Base-by-base conservation (phyloP, 2,797 vertebrate genomes). In the Epinephelus coioides region DNA sequence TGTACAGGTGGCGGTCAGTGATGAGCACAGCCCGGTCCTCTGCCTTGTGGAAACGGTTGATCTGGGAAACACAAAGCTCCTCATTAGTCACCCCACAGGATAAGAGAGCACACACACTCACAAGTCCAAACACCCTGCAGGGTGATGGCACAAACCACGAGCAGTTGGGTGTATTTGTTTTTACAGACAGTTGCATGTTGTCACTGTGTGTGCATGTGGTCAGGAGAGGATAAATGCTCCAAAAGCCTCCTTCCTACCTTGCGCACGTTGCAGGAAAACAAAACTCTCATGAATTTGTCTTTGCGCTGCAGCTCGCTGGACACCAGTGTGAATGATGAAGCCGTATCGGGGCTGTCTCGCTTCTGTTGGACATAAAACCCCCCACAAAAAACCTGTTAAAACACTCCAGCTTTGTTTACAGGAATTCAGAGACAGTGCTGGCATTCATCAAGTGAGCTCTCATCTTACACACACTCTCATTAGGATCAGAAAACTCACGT, bases 251-350 rank as follows among this genome's bases (percentile, higher is more conserved):
- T 93, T 23, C 90, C 9, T 94, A 99, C 98, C 97, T 99, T 99
- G 80, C 98, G 97, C 54, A 99, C 98, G 1, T 97, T 97, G 86
- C 97, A 97, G 82, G 98, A 98, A 91, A 99, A 99, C 77, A 99
- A 96, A n/a, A 98, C 64, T 0, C 94, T 96, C 98, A 99, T 99
- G 94, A 98, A 99, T 83, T 99, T 99, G 95, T 99, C 98, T 80
- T 97, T 99, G 19, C 98, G 93, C 88, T 99, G 97, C 88, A 99
- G 94, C 79, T 99, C 97, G 60, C 96, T 97, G 88, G 97, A 97
- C 4, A 98, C 95, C 0, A 97, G 94, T 2, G 96, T 94, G 90
- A 99, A 99, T 0, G 96, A 96, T 14, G 95, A 90, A 0, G 95
- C 95, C 15, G 91, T 92, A 64, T 97, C 97, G 1, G 96, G 94